Base-by-base conservation (phyloP, 1,140 invertebrate species). In the Zaprionus ornatus region DNA sequence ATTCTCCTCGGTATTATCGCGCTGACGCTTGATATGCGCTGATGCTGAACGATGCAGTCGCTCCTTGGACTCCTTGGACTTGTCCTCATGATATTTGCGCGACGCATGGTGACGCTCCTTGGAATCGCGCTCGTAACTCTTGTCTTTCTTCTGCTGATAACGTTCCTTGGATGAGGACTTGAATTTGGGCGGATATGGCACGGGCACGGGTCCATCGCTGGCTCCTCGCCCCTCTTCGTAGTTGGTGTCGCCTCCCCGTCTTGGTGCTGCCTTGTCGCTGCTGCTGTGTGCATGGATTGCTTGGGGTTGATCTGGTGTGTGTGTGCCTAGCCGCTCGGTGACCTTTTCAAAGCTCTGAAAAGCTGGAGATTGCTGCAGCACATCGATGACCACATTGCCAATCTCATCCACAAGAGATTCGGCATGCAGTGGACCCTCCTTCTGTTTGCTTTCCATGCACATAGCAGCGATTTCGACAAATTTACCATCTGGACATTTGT, bases 281-380 rank as follows among this genome's bases (percentile, higher is more conserved):
- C 29, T 3, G 29, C 29, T 32, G 57, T 48, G 68, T 48, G 55
- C 56, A 27, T 72, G 66, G 25, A 54, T 40, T 15, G 54, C 4
- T 21, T 83, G 40, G 23, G 54, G 19, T 7, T 54, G 23, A 4
- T 25, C 3, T 19, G 21, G 23, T 9, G 67, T 57, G 66, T 78
- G 55, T 74, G 68, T 79, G 82, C 71, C 67, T 68, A 79, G 74
- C 70, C 63, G 65, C 67, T 88, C 84, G 74, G 80, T 88, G 63
- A 83, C 42, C 83, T 88, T 88, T 88, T 87, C 83, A 67, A 90
- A 90, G 10, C 75, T 35, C 21, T 80, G 82, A 90, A 90, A 82
- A 68, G 82, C 63, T 72, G 72, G 79, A 50, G 86, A 82, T 74
- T 90, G 76, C 67, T 85, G 76, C 73, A 85, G 59, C 60, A 88